phyloP scores from a whole-genome alignment of 2,888 invertebrate species.

The Siphonodentalium dalli region DNA sequence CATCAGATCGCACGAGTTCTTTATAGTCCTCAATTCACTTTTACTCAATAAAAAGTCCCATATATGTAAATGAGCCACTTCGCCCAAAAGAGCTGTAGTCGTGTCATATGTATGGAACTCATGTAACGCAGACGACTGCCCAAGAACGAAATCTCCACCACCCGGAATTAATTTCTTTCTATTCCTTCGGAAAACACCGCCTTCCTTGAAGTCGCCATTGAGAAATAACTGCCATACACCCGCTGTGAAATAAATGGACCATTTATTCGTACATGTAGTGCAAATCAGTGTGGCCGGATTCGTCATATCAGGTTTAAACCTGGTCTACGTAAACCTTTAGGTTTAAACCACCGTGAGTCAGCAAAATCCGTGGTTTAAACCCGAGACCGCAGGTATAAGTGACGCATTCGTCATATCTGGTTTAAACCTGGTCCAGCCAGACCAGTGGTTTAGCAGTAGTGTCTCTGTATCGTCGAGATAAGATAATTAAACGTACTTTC shows the following conservation, averaged over 20 bases:
- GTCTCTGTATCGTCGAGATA: too few species aligned
- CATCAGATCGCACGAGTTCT: slow-evolving; percentile 56
- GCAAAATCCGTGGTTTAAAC: too few species aligned
- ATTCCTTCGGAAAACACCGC: slow-evolving; percentile 37
- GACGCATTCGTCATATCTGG: too few species aligned
- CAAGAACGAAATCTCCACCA: slow-evolving; percentile 60
- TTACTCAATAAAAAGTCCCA: slow-evolving; percentile 54
- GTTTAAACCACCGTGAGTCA: too few species aligned
- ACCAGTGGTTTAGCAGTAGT: too few species aligned
- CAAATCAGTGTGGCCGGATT: not conserved
- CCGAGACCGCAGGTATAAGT: too few species aligned
- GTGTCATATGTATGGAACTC: slow-evolving; percentile 38
- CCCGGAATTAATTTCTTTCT: slow-evolving; percentile 44
- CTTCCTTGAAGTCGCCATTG: slow-evolving; percentile 30
- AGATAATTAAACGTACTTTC: too few species aligned
- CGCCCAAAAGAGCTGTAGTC: slow-evolving; percentile 53
- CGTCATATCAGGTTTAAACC: too few species aligned
- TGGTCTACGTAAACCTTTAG: too few species aligned
- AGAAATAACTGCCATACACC: slow-evolving; percentile 41
- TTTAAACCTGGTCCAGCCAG: too few species aligned
- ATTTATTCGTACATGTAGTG: too few species aligned
- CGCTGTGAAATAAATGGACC: slow-evolving; percentile 36
- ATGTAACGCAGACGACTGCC: slow-evolving; percentile 46
- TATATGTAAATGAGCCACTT: slow-evolving; percentile 62
- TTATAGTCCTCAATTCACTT: slow-evolving; percentile 36